Evolutionary conservation across 2,888 invertebrate species (phyloP).

Genomic region (Acanthosoma haemorrhoidale): DNA sequence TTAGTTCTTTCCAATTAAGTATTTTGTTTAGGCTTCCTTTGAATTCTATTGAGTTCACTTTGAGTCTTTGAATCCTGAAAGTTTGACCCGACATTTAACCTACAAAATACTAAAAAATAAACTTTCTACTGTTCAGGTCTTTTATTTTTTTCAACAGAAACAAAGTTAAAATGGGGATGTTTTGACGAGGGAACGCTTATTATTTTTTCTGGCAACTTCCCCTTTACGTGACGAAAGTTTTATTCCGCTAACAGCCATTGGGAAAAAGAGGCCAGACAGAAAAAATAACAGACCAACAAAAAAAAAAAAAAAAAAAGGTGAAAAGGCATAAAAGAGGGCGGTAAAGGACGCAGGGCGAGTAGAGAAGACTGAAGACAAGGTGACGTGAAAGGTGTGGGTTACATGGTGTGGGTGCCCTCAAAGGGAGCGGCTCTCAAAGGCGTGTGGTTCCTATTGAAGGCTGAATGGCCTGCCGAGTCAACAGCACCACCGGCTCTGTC

Average conservation of each 20-base stretch:
- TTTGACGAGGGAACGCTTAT: neutral
- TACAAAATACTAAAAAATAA: too few species aligned
- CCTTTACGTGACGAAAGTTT: neutral
- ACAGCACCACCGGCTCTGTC: neutral
- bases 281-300: neutral
- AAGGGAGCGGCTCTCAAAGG: neutral
- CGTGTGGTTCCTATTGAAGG: neutral
- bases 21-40: too few species aligned
- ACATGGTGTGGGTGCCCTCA: neutral
- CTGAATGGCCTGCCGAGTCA: neutral
- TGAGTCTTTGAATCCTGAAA: too few species aligned
- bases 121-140: neutral
- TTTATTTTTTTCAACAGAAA: too few species aligned
- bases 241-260: neutral
- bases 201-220: neutral
- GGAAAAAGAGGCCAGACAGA: neutral
- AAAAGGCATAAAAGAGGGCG: slow-evolving; percentile 2
- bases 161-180: neutral
- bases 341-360: too few species aligned
- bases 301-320: neutral
- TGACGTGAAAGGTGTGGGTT: neutral
- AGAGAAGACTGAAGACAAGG: too few species aligned
- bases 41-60: too few species aligned
- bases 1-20: too few species aligned
- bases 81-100: too few species aligned